phyloP scores from a whole-genome alignment of 2,888 invertebrate genomes.

The Morpho helenor region DNA sequence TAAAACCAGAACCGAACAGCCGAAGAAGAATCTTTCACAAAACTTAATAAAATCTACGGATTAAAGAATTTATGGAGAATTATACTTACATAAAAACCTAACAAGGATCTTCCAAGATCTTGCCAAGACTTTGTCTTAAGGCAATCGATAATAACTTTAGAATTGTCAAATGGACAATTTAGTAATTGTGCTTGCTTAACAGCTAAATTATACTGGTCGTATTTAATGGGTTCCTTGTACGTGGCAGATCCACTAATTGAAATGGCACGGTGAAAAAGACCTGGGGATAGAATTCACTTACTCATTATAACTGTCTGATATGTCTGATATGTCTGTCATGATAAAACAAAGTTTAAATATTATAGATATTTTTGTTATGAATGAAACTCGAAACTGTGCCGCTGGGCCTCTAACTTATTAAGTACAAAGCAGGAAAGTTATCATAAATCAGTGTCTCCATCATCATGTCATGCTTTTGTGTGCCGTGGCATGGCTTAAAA shows the following conservation, averaged over 20 bases:
- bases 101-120: constrained; percentile 66
- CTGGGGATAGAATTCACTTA: constrained; percentile 40
- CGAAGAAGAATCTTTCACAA: no score
- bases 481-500: no score
- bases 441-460: no score
- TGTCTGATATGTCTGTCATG: no score
- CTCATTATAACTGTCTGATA: no score
- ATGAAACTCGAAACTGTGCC: background rate
- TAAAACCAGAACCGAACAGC: no score
- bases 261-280: constrained; percentile 84
- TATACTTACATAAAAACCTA: constrained; percentile 58
- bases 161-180: constrained; percentile 76
- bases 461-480: no score
- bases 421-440: no score
- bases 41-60: no score
- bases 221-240: constrained; percentile 71
- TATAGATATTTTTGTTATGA: background rate
- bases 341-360: no score
- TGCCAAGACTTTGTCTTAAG: constrained; percentile 68
- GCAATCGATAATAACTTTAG: constrained; percentile 77
- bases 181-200: constrained; percentile 80
- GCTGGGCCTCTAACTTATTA: no score
- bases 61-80: no score
- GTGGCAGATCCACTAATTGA: constrained; percentile 83
- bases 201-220: constrained; percentile 77